A percentile compares a stretch with the other conserved stretches of the same genome.
phyloP scores from a whole-genome alignment of 2,113 vertebrate genomes.

The Peromyscus californicus region DNA sequence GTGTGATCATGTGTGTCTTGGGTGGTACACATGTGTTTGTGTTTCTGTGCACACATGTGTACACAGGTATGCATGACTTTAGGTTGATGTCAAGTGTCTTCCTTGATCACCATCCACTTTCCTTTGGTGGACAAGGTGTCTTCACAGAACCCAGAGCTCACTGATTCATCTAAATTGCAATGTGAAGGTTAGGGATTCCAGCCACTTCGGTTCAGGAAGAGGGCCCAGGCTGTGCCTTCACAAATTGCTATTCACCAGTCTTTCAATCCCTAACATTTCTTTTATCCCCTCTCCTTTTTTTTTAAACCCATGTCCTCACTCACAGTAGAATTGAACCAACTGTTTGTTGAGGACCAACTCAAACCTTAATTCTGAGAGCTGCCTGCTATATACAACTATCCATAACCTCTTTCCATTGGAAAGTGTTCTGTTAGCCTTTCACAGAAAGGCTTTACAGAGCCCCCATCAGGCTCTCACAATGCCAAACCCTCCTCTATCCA shows the following conservation, averaged over 20 bases:
- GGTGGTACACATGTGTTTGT: neutral
- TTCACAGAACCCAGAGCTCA: neutral
- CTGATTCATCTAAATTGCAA: neutral
- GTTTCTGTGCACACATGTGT: neutral
- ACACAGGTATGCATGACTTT: neutral
- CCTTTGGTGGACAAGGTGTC: neutral
- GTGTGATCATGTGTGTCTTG: neutral
- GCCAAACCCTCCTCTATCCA: accelerated
- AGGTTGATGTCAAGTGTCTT: neutral
- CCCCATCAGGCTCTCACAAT: too few species aligned
- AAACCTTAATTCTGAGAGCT: neutral
- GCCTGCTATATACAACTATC: neutral
- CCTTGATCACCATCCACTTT: neutral
- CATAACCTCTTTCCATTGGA: neutral
- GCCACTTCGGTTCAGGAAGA: neutral
- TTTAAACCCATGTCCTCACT: neutral
- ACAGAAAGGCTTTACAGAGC: too few species aligned
- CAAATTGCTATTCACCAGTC: neutral
- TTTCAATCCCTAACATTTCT: neutral
- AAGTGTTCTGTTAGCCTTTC: neutral
- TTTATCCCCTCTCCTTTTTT: accelerated
- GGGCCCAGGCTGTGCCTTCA: neutral
- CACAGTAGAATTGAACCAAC: neutral
- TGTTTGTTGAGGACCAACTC: neutral
- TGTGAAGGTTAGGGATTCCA: neutral